phyloP scores from a whole-genome alignment of 2,797 vertebrate genomes.

The Neosalanx taihuensis region DNA sequence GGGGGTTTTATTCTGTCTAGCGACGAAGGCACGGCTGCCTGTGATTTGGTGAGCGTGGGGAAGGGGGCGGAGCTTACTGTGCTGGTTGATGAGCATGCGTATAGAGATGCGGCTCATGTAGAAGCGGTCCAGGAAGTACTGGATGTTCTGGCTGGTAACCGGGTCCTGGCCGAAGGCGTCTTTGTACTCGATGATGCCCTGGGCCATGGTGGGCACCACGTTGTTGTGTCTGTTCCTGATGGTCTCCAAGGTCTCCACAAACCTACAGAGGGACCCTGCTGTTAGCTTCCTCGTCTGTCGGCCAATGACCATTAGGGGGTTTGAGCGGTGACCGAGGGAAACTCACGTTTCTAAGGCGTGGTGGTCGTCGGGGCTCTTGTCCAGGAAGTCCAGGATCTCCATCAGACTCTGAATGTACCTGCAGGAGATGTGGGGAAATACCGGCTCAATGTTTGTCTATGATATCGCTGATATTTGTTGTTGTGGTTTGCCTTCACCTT shows the following conservation, averaged over 20 bases:
- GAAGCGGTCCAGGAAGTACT: slow-evolving; percentile 90
- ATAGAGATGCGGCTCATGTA: slow-evolving; percentile 92
- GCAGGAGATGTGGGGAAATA: slow-evolving; percentile 11
- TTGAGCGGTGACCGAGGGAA: background rate
- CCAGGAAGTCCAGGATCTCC: slow-evolving; percentile 84
- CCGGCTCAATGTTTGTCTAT: background rate
- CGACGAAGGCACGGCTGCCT: background rate
- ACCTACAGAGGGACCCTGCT: slow-evolving; percentile 58
- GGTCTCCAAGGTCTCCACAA: slow-evolving; percentile 76
- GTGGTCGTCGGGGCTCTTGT: slow-evolving; percentile 79
- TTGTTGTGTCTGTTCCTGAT: slow-evolving; percentile 89
- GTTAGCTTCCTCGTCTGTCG: background rate
- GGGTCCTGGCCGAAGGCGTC: slow-evolving; percentile 76
- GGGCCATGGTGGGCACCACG: slow-evolving; percentile 88
- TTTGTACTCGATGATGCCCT: slow-evolving; percentile 85
- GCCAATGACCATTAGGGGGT: background rate
- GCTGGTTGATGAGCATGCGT: slow-evolving; percentile 91
- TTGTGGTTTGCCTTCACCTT: too few species aligned
- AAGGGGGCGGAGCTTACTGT: slow-evolving; percentile 71
- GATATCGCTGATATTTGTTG: too few species aligned
- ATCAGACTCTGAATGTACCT: slow-evolving; percentile 88
- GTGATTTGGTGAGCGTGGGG: background rate
- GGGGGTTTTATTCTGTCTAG: background rate
- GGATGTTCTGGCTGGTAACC: slow-evolving; percentile 84
- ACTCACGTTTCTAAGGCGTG: slow-evolving; percentile 79